Conservation (phyloP, 2,113 vertebrate species). For the Diphyllodes magnificus region DNA sequence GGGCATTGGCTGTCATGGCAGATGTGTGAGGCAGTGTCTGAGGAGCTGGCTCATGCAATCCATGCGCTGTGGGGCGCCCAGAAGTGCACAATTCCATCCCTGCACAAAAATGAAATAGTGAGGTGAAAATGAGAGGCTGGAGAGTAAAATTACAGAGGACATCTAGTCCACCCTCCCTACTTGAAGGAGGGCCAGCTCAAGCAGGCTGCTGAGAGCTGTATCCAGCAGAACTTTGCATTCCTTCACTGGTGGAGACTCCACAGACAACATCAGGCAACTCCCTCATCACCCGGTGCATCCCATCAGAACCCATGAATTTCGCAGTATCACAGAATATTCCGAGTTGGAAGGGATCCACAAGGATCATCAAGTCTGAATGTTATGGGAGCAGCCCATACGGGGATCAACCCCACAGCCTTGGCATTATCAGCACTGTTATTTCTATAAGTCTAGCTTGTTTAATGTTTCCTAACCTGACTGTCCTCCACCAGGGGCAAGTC, state of each 20-base stretch:
- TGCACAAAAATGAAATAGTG: neutral
- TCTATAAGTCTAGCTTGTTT: neutral
- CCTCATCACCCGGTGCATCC: neutral
- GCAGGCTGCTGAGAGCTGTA: neutral
- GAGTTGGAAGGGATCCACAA: neutral
- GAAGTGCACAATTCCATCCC: neutral
- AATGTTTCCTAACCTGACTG: neutral
- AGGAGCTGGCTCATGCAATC: neutral
- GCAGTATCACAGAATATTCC: neutral
- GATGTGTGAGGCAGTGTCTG: neutral
- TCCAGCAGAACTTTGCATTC: neutral
- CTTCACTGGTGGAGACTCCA: neutral
- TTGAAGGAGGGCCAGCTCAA: neutral
- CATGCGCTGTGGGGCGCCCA: neutral
- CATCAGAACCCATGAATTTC: neutral
- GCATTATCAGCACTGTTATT: neutral
- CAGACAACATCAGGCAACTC: neutral
- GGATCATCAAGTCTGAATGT: neutral
- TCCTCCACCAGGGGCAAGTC: neutral
- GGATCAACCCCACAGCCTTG: neutral
- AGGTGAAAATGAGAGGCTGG: neutral
- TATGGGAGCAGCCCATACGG: neutral
- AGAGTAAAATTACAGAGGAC: neutral
- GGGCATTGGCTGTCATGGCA: rapidly evolving
- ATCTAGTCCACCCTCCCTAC: neutral